Evolutionary conservation across 2,888 invertebrate species (phyloP).

Genomic region (Mythimna pallens): DNA sequence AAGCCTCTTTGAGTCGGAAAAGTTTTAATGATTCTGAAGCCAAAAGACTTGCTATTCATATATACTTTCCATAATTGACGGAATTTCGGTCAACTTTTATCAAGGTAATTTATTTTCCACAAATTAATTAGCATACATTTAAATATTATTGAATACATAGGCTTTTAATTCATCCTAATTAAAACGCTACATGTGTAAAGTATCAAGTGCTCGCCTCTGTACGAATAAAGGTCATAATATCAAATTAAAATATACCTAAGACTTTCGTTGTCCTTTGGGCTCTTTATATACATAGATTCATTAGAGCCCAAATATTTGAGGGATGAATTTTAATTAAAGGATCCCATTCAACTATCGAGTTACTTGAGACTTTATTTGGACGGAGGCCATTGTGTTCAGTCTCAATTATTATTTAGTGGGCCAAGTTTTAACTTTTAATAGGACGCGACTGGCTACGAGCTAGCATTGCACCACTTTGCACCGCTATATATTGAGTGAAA

Average conservation of each 20-base stretch:
- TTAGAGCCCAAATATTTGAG: slow-evolving; percentile 44
- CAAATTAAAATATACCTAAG: slow-evolving; percentile 42
- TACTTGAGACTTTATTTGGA: slow-evolving; percentile 41
- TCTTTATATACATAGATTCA: slow-evolving; percentile 40
- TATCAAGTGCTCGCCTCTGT: slow-evolving; percentile 27
- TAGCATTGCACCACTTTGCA: slow-evolving; percentile 53
- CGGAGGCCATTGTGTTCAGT: slow-evolving; percentile 31
- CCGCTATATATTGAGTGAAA: slow-evolving; percentile 44
- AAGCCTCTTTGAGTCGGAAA: slow-evolving; percentile 70
- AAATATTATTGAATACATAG: slow-evolving; percentile 20
- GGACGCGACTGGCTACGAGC: slow-evolving; percentile 21
- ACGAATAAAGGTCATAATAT: slow-evolving; percentile 32
- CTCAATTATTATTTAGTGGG: slow-evolving; percentile 34
- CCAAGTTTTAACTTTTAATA: slow-evolving; percentile 37
- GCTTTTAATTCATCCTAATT: slow-evolving; percentile 18
- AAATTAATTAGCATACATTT: slow-evolving; percentile 35
- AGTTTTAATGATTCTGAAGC: slow-evolving; percentile 78
- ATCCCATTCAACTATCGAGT: slow-evolving; percentile 44
- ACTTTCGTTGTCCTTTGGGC: slow-evolving; percentile 22
- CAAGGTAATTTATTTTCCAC: slow-evolving; percentile 36
- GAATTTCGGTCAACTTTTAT: slow-evolving; percentile 51
- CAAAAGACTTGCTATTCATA: slow-evolving; percentile 57
- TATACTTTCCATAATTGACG: slow-evolving; percentile 56
- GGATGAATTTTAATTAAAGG: slow-evolving; percentile 48
- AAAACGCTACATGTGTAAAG: slow-evolving; percentile 13